phyloP scores from a whole-genome alignment of 2,797 vertebrate species.

The Hydrolagus colliei region DNA sequence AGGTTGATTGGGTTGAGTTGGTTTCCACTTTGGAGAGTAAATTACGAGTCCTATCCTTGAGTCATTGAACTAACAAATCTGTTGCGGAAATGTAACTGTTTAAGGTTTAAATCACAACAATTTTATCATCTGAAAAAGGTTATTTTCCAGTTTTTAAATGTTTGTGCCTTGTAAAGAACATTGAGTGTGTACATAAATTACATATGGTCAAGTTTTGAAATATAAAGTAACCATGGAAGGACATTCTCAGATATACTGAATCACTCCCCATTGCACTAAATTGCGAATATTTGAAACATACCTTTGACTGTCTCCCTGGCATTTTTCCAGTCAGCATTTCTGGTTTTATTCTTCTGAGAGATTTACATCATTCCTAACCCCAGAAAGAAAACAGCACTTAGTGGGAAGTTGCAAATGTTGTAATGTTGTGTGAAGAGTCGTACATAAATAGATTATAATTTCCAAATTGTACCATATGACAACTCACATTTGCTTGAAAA shows the following conservation, averaged over 20 bases:
- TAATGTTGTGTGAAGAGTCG: not conserved
- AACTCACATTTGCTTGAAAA: not conserved
- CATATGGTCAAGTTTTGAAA: no score
- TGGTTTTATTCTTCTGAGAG: not conserved
- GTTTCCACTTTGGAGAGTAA: no score
- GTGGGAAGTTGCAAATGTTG: not conserved
- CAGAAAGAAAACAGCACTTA: not conserved
- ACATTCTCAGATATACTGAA: not conserved
- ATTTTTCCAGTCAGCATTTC: not conserved
- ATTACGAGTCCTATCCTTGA: no score
- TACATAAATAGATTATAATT: not conserved
- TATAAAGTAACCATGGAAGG: no score
- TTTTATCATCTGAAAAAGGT: no score
- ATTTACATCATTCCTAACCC: not conserved
- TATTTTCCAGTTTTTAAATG: no score
- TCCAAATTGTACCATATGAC: not conserved
- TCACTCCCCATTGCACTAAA: not conserved
- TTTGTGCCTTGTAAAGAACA: no score
- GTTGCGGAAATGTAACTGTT: no score
- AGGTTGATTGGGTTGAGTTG: no score
- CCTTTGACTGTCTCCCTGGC: not conserved
- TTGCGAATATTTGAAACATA: not conserved
- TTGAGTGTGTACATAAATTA: no score
- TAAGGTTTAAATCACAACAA: no score
- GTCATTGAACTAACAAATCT: no score